Percentiles rank a stretch among this genome's conserved stretches.
phyloP scores from a whole-genome alignment of 1,140 invertebrate genomes.

The Bombus sylvicola region DNA sequence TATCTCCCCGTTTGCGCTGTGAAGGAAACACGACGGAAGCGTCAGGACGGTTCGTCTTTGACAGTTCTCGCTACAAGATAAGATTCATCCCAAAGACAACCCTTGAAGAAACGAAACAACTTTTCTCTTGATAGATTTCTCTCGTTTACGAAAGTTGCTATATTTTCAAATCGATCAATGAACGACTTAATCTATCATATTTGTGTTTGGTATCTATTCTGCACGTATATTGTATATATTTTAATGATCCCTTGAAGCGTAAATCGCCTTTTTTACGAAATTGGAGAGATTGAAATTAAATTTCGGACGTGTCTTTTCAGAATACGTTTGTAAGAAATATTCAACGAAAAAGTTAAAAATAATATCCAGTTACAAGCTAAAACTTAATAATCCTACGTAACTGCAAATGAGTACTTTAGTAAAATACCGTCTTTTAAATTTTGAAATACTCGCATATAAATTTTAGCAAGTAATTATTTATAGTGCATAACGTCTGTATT shows the following conservation, averaged over 20 bases:
- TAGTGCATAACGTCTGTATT: neutral
- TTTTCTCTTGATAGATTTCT: constrained; percentile 59
- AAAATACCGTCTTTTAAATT: neutral
- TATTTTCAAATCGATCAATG: neutral
- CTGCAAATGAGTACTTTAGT: neutral
- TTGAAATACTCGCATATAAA: neutral
- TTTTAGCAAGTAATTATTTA: neutral
- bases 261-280: neutral
- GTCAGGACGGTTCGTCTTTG: constrained; percentile 77
- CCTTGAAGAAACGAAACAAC: constrained; percentile 59
- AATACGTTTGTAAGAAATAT: neutral
- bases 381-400: neutral
- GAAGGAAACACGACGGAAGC: constrained; percentile 75
- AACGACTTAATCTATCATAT: neutral
- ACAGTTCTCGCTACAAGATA: constrained; percentile 79
- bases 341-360: neutral
- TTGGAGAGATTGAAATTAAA: neutral
- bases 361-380: neutral
- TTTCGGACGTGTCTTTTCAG: neutral
- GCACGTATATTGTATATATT: neutral
- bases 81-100: constrained; percentile 72
- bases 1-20: constrained; percentile 74
- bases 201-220: neutral
- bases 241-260: neutral
- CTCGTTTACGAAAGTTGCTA: constrained; percentile 21